A percentile compares a stretch with the other conserved stretches of the same genome.
phyloP scores from a whole-genome alignment of 2,113 vertebrate genomes.

The Paracanthobrama guichenoti region DNA sequence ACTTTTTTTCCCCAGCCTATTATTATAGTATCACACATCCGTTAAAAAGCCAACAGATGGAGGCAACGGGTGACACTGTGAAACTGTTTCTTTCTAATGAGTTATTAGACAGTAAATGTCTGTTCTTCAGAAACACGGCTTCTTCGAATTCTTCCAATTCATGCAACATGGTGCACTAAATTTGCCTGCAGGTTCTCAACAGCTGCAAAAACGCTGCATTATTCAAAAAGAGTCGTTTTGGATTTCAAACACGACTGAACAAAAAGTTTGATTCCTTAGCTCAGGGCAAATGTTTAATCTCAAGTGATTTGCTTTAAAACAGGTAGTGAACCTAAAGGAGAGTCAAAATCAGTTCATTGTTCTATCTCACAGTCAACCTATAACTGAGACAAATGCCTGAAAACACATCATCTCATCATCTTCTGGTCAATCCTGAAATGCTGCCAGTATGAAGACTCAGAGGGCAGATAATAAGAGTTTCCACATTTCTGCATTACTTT shows the following conservation, averaged over 20 bases:
- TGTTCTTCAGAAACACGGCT: too few relatives aligned
- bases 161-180: neutral
- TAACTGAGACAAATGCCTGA: neutral
- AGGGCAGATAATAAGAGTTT: neutral
- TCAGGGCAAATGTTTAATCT: neutral
- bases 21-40: neutral
- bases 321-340: neutral
- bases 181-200: neutral
- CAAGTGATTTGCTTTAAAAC: neutral
- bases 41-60: neutral
- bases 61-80: constrained; percentile 13
- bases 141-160: too few relatives aligned
- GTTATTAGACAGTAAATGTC: neutral
- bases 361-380: neutral
- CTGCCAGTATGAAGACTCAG: neutral
- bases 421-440: neutral
- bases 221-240: neutral
- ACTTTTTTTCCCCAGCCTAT: neutral
- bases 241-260: neutral
- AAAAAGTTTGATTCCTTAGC: neutral
- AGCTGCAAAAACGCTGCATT: neutral
- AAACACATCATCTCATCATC: neutral
- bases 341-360: neutral
- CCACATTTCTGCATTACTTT: neutral
- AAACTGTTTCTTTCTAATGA: neutral